Conservation (phyloP, 2,888 invertebrate species). For the Drosophila demipolita region DNA sequence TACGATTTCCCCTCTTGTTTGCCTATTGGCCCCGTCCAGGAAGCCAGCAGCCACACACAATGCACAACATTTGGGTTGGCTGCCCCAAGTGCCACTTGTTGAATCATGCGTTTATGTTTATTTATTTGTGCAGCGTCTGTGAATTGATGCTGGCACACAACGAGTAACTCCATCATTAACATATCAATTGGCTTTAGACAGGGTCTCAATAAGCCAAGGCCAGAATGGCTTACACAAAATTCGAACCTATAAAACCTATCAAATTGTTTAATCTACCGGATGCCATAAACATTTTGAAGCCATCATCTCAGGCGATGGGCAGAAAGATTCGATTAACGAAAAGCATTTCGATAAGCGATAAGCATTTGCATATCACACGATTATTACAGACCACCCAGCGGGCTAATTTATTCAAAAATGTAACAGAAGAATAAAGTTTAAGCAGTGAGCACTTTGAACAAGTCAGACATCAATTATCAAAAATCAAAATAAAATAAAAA, state of each 20-base stretch:
- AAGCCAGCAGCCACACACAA: slow-evolving; percentile 50
- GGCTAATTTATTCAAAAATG: neutral
- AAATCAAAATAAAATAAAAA: neutral
- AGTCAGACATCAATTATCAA: slow-evolving; percentile 19
- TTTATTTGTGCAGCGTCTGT: slow-evolving; percentile 24
- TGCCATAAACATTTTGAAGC: slow-evolving; percentile 59
- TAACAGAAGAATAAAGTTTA: neutral
- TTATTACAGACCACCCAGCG: slow-evolving; percentile 32
- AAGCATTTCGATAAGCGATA: slow-evolving; percentile 29
- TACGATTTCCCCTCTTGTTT: neutral
- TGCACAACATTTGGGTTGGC: slow-evolving; percentile 9
- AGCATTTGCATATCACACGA: slow-evolving; percentile 25
- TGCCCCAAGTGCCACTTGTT: slow-evolving; percentile 53
- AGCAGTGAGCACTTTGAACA: neutral
- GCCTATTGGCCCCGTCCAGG: slow-evolving; percentile 6
- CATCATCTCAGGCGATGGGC: slow-evolving; percentile 20
- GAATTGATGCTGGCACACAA: slow-evolving; percentile 16
- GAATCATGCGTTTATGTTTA: slow-evolving; percentile 11
- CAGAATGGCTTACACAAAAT: slow-evolving; percentile 19
- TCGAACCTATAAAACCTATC: slow-evolving; percentile 25
- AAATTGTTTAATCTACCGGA: slow-evolving; percentile 32
- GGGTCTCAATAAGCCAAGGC: slow-evolving; percentile 9
- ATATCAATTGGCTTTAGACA: slow-evolving; percentile 31
- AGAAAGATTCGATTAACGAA: slow-evolving; percentile 7
- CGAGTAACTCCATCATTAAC: slow-evolving; percentile 37